Conservation (phyloP, 2,888 invertebrate species). For the Ernsta delagoae region DNA sequence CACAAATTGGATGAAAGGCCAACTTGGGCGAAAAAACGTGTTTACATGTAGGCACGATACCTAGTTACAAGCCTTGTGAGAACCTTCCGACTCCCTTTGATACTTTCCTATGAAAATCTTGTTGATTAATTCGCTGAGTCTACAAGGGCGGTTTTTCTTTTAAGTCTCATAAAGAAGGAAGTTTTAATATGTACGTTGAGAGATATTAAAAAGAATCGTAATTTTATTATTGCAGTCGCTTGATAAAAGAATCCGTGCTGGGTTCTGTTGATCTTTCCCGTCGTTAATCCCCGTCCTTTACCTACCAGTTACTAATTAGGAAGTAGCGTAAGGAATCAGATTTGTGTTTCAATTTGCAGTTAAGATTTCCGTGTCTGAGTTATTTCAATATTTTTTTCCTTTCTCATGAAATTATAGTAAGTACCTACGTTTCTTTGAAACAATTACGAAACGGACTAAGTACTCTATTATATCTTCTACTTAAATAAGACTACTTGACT, state of each 20-base stretch:
- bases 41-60: constrained; percentile 45
- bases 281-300: constrained; percentile 13
- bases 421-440: neutral
- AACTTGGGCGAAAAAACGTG: constrained; percentile 51
- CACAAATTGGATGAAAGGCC: constrained; percentile 53
- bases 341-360: constrained; percentile 12
- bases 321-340: constrained; percentile 16
- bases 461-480: neutral
- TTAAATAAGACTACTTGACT: no score
- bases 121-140: constrained; percentile 72
- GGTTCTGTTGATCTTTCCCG: constrained; percentile 27
- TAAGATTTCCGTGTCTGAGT: constrained; percentile 10
- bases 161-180: constrained; percentile 15
- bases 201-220: constrained; percentile 26
- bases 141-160: constrained; percentile 46
- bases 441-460: neutral
- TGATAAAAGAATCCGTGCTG: constrained; percentile 14
- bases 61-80: constrained; percentile 50
- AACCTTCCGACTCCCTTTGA: constrained; percentile 66
- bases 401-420: neutral
- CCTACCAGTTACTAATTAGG: constrained; percentile 24
- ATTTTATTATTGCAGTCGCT: constrained; percentile 22
- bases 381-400: neutral
- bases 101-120: constrained; percentile 71
- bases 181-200: constrained; percentile 18